Conservation (phyloP, 1,140 invertebrate species). For the Drosophila orosa region DNA sequence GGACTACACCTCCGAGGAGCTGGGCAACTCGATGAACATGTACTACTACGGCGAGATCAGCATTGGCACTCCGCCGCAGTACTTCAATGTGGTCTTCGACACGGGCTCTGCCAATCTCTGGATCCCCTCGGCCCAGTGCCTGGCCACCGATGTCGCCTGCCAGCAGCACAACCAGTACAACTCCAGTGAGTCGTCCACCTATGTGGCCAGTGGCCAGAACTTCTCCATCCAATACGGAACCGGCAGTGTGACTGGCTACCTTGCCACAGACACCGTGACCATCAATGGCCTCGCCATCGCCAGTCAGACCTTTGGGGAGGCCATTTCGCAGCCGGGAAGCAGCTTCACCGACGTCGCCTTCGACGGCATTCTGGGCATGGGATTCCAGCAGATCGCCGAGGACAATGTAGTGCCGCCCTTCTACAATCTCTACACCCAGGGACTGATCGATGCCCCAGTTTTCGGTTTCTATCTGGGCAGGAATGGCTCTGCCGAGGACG, state of each 20-base stretch:
- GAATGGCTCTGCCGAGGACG: conserved; percentile 39
- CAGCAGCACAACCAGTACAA: conserved; percentile 72
- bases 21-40: conserved; percentile 68
- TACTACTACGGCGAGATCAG: conserved; percentile 89
- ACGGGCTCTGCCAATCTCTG: conserved; percentile 74
- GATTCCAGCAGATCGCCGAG: conserved; percentile 93
- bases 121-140: conserved; percentile 68
- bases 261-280: conserved; percentile 68
- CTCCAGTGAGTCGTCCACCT: conserved; percentile 65
- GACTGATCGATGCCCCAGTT: conserved; percentile 89
- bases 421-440: conserved; percentile 95
- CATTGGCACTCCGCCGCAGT: conserved; percentile 96
- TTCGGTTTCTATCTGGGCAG: conserved; percentile 97
- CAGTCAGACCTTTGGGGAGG: conserved; percentile 97
- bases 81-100: conserved; percentile 77
- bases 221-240: conserved; percentile 75
- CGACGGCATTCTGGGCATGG: conserved; percentile 98
- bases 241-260: conserved; percentile 59
- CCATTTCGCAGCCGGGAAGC: conserved; percentile 93
- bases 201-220: conserved; percentile 51
- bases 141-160: conserved; percentile 60
- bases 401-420: conserved; percentile 96
- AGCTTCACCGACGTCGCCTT: conserved; percentile 97
- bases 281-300: conserved; percentile 88
- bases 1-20: conserved; percentile 47